A percentile compares a stretch with the other conserved stretches of the same genome.
Conservation (phyloP, 2,113 vertebrate genomes). For the Malurus elegans region DNA sequence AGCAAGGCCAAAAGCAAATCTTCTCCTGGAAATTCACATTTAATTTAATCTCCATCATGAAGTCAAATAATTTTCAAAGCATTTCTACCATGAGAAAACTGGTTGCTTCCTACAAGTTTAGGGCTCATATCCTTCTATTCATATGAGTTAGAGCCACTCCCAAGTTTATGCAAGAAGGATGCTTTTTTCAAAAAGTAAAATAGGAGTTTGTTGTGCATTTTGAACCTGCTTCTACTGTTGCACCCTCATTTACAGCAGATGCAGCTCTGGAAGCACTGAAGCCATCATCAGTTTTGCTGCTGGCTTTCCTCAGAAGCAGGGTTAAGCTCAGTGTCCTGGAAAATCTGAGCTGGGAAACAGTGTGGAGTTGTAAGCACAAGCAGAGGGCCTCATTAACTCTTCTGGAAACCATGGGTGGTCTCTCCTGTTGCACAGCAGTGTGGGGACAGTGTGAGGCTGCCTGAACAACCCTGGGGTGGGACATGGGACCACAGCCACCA, state of each 20-base stretch:
- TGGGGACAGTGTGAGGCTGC: neutral
- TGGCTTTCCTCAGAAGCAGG: neutral
- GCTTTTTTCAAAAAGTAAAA: neutral
- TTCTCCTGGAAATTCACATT: neutral
- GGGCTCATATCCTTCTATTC: neutral
- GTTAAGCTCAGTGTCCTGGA: neutral
- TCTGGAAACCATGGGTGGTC: neutral
- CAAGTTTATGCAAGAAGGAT: neutral
- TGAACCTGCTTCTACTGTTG: neutral
- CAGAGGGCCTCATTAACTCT: neutral
- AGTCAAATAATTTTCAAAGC: neutral
- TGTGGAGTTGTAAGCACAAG: neutral
- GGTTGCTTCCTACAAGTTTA: neutral
- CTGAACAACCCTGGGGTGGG: neutral
- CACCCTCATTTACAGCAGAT: neutral
- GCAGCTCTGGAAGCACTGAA: accelerated
- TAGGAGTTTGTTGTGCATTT: neutral
- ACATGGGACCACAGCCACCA: neutral
- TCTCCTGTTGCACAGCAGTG: neutral
- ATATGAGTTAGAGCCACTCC: neutral
- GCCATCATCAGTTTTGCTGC: neutral
- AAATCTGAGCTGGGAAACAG: neutral
- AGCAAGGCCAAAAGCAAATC: neutral
- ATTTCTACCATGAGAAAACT: neutral
- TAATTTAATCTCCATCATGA: neutral